These are phyloP conservation scores for Xylocopa sonorina DNA, from an alignment of 1,140 invertebrate species.

Conservation along the genomic window DNA sequence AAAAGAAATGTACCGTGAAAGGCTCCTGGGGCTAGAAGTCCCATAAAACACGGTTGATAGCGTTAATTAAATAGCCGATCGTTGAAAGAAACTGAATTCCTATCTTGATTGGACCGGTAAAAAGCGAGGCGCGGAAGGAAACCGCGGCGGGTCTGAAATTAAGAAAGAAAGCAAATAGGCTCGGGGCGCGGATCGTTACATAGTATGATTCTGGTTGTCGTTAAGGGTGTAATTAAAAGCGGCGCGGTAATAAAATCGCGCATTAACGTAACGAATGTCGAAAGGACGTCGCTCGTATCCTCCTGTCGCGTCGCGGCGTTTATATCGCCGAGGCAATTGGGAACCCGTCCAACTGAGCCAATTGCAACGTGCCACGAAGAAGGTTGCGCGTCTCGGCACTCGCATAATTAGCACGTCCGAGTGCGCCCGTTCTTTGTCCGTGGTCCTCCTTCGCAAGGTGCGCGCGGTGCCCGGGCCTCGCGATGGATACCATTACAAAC, in stretches of 20 bases:
- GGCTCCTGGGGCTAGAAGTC: not conserved
- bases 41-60: not conserved
- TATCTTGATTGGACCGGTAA: not conserved
- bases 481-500: constrained; percentile 57
- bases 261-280: constrained; percentile 79
- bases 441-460: constrained; percentile 28
- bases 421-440: constrained; percentile 63
- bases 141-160: not conserved
- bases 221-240: constrained; percentile 80
- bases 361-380: constrained; percentile 66
- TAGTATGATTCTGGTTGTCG: constrained; percentile 54
- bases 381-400: constrained; percentile 67
- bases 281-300: constrained; percentile 71
- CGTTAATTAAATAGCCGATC: not conserved
- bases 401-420: constrained; percentile 79
- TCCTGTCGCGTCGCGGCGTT: constrained; percentile 64
- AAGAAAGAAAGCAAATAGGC: not conserved
- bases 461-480: constrained; percentile 13
- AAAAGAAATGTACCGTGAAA: not conserved
- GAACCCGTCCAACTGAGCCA: constrained; percentile 78
- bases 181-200: not conserved
- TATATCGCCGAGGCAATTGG: constrained; percentile 79
- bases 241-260: constrained; percentile 78
- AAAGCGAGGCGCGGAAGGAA: not conserved
- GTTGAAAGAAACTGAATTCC: not conserved